Evolutionary conservation across 2,888 invertebrate species (phyloP), one percentile per base, ranked within the genome.

Genomic region (Trilocha varians): DNA sequence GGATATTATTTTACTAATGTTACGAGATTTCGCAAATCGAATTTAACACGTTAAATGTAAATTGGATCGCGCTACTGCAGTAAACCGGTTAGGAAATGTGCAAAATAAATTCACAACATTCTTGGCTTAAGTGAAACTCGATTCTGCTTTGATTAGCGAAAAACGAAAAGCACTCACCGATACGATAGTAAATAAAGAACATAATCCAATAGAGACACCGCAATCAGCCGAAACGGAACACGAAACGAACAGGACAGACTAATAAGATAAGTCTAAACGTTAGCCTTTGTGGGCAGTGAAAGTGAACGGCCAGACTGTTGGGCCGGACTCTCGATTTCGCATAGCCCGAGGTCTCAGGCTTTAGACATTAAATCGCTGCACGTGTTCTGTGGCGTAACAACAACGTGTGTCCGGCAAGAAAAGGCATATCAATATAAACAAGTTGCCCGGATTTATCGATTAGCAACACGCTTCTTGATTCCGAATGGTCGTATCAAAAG

Each of bases 311-410:
- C 53, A 42, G 57, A 50, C 52, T 50, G 49, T 57, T 55, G 51
- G 55, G 62, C 55, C 58, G 45, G 60, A 70, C 68, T 69, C 70
- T 71, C 71, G 70, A 72, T 77, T 75, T 78, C 71, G 71, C 68
- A 69, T 57, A 59, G 52, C 57, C 54, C 65, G 65, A 65, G 65
- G 65, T 63, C 63, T 55, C 55, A 49, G 40, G 56, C 16, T 32
- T 8, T 16, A 25, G 25, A 32, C 14, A 38, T 44, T 51, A 41
- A 45, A 45, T 47, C 46, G 40, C 39, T 36, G 43, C 43, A 42
- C 38, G 38, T 42, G 42, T 25, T 18, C 38, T 16, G 13, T 35
- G 38, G 32, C 35, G 34, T 38, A 34, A 38, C 38, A 34, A 37
- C 35, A 32, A 39, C 46, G 44, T 48, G 43, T 46, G 47, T 37